Conservation (phyloP, 35 echinoderm and acorn worm genomes). For the Strongylocentrotus purpuratus region DNA sequence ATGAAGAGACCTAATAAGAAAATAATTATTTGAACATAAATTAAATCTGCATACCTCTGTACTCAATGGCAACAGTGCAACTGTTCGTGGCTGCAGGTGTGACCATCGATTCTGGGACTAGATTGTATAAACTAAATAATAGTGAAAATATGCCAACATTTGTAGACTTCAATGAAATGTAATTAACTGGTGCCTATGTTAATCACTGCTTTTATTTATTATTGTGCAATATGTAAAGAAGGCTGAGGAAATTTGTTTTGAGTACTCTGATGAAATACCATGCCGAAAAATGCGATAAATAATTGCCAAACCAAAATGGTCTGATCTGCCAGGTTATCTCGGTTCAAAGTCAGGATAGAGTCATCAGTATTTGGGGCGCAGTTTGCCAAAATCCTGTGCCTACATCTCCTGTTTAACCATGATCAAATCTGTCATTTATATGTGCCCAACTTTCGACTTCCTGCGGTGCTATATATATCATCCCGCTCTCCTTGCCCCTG, state of each 20-base stretch:
- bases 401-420: background rate
- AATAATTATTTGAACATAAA: too few species aligned
- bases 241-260: background rate
- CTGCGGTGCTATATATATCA: background rate
- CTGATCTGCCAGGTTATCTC: background rate
- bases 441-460: slow-evolving; percentile 8
- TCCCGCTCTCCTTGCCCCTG: background rate
- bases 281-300: background rate
- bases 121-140: background rate
- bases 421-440: background rate
- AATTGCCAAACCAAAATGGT: background rate
- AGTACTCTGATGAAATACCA: background rate
- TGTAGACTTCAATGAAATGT: background rate
- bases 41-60: too few species aligned
- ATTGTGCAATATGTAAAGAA: background rate
- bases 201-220: background rate
- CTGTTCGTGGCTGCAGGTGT: background rate
- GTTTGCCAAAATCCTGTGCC: slow-evolving; percentile 5
- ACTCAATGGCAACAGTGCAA: background rate
- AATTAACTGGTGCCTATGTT: background rate
- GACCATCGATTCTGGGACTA: background rate
- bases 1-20: too few species aligned
- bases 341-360: background rate
- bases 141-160: background rate
- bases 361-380: background rate